These are phyloP conservation scores for Idaea aversata DNA, from an alignment of 2,888 invertebrate genomes.

Conservation along the genomic window DNA sequence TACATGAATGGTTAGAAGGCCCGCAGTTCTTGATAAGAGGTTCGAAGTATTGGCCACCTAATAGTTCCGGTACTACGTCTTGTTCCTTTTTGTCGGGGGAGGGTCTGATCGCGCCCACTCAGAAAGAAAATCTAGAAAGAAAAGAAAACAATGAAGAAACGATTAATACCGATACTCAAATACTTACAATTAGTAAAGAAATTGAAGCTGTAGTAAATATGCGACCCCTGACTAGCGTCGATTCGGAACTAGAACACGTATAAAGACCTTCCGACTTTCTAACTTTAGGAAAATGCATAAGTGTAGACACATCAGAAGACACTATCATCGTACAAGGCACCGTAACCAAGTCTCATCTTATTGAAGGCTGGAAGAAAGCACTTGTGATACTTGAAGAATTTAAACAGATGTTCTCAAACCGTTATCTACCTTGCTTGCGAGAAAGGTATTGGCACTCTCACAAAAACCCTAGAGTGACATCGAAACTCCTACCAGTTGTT, in stretches of 20 bases:
- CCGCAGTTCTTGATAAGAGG: slow-evolving; percentile 4
- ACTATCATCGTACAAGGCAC: slow-evolving; percentile 4
- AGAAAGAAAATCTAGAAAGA: too few species aligned
- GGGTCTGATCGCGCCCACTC: background rate
- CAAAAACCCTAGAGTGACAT: too few species aligned
- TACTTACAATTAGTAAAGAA: slow-evolving; percentile 17
- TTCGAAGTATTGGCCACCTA: background rate
- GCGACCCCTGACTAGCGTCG: slow-evolving; percentile 15
- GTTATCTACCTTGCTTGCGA: slow-evolving; percentile 15
- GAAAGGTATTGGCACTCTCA: slow-evolving; percentile 10
- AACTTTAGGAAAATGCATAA: slow-evolving; percentile 2
- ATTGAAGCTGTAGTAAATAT: slow-evolving; percentile 17
- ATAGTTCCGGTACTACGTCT: too few species aligned
- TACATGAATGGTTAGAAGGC: slow-evolving; percentile 6
- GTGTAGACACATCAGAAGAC: background rate
- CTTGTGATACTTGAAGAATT: slow-evolving; percentile 21
- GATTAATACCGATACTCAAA: slow-evolving; percentile 5
- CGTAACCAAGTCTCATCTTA: slow-evolving; percentile 14
- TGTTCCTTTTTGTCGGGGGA: background rate
- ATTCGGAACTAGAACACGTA: slow-evolving; percentile 11
- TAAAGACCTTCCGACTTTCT: slow-evolving; percentile 12
- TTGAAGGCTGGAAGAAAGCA: slow-evolving; percentile 18
- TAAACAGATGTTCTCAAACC: slow-evolving; percentile 21
- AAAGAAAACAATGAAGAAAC: too few species aligned
- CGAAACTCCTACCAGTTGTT: too few species aligned